Base-by-base conservation (phyloP, 2,888 invertebrate species). In the Taphrorychus bicolor region DNA sequence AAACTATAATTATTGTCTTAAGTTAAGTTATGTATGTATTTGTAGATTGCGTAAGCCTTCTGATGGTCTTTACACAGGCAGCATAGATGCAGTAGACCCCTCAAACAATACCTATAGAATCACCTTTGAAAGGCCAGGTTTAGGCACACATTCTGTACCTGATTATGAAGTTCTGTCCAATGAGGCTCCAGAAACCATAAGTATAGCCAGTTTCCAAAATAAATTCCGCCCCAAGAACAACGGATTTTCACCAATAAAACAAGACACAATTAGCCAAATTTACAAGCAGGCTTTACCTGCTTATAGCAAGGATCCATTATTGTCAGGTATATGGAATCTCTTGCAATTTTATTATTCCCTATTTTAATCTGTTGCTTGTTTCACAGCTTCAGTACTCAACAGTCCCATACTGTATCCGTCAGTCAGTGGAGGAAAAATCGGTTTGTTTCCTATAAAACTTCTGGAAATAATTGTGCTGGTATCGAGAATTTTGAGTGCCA, bases 161-260 rank as follows among this genome's bases (percentile, higher is more conserved):
- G 98, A 98, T 83, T 96, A 91, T 84, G 98, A 98, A 87, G 97
- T 98, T 70, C 85, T 97, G 81, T 95, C 95, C 1, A 95, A 95
- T 81, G 96, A 96, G 75, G 89, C 92, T 48, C 92, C 94, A 48
- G 97, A 97, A 79, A 96, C 95, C 19, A 90, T 97, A 76, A 91
- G 93, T 56, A 85, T 97, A 42, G 89, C 92, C 41, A 92, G 92
- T 71, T 91, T 96, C 77, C 89, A 91, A 70, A 91, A 91, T 76
- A 91, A 92, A 77, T 91, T 92, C 76, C 87, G 93, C 70, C 91
- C 92, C 2, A 85, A 90, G 57, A 88, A 18, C 19, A 67, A 87
- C 76, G 85, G 87, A 16, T 56, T 51, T n/a, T 64, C 74, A 5
- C 66, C 73, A 5, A 73, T 70, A 57, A 83, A 85, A 48, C 84